Evolutionary conservation across 2,113 vertebrate species (phyloP), one percentile per base, ranked within the genome.

Genomic region (Albula goreensis): DNA sequence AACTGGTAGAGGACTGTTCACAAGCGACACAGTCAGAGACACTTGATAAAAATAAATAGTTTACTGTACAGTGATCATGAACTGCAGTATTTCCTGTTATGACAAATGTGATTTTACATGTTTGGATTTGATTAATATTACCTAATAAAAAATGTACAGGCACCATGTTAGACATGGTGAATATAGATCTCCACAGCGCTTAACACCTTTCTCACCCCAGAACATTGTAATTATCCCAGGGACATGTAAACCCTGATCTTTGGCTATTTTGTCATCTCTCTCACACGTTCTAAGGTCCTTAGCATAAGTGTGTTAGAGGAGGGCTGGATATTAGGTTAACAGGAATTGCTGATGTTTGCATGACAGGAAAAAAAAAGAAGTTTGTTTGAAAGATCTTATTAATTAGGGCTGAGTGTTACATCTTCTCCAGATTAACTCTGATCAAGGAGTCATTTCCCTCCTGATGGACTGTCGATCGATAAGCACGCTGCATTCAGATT

Each of bases 381-480:
- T 70, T 19, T 74, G 52, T 78, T 63, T 57, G 50, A 60, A 79
- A 51, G 74, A 85, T 82, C 49, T 79, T 82, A 74, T 86, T 74
- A 82, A 82, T 77, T 81, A 83, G 77, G 81, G 79, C 66, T 83
- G 48, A 85, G 74, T 50, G 53, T 88, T 88, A 82, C 66, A 80
- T 88, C 66, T 85, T 83, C 81, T 49, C 52, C 52, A 80, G 77
- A 88, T 83, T 85, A 82, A 88, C 81, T 66, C 50, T 79, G 81
- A 88, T 88, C 80, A 83, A 85, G 81, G 70, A 53, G 84, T 70
- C 78, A 85, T 82, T 80, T 60, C 80, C 84, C 74, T 79, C n/a
- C 41, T 66, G 81, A 79, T 86, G 60, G 52, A 83, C 82, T 81
- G 50, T 57, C 57, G 80, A 70, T 86, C 85, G 77, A 88, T 86